These are phyloP conservation scores for Vidua macroura DNA, from an alignment of 2,113 vertebrate species.

Conservation along the genomic window DNA sequence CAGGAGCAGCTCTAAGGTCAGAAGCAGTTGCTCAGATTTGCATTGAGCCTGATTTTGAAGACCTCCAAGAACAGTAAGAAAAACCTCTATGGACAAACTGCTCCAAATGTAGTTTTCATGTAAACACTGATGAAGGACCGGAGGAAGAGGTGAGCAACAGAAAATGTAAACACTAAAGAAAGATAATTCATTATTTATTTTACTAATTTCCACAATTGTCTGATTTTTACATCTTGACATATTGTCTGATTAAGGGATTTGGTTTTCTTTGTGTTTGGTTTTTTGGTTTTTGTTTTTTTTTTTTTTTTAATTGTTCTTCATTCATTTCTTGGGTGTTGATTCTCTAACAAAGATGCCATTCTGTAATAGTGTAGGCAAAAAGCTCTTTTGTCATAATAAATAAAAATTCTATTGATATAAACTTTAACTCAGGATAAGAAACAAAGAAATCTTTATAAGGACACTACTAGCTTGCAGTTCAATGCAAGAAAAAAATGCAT, in stretches of 20 bases:
- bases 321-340: background rate
- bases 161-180: background rate
- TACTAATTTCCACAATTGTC: background rate
- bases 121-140: background rate
- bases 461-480: background rate
- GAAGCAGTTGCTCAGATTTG: background rate
- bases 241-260: background rate
- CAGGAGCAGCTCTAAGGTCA: fast-evolving
- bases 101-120: background rate
- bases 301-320: background rate
- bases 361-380: background rate
- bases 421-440: background rate
- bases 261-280: background rate
- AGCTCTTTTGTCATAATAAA: background rate
- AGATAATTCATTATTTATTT: background rate
- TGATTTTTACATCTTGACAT: background rate
- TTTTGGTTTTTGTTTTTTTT: background rate
- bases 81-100: background rate
- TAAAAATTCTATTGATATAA: background rate
- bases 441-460: background rate
- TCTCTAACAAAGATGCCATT: background rate
- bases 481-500: background rate
- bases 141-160: background rate
- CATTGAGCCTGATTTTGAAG: background rate
- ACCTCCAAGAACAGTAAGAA: background rate